Evolutionary conservation across 2,888 invertebrate genomes (phyloP), one percentile per base, ranked within the genome.

Genomic region (Caenorhabditis sp.): DNA sequence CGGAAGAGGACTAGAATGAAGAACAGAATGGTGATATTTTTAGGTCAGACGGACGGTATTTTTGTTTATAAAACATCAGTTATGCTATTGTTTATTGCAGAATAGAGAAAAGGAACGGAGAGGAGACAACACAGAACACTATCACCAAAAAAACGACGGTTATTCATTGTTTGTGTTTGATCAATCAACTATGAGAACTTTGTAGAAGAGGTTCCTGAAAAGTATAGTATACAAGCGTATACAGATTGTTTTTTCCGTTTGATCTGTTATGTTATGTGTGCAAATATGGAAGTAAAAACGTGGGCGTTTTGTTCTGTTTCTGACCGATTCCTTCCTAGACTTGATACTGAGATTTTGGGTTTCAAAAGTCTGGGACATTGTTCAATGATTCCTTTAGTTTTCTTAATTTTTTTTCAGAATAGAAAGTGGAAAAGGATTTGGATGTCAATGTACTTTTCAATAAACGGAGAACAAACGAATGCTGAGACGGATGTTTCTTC

Each of bases 31-130:
- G 32, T 32, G 32, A 9, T 32, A 32, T 32, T 32, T n/a, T 13
- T 13, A 13, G 40, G 40, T 13, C 40, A 47, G 56, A 61, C 40
- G 32, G 56, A 61, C 61, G 61, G 61, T 61, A 44, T 72, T 72
- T 72, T 64, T 72, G 58, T 74, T 74, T 65, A 60, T 67, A 51
- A 53, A 74, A 65, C 74, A 74, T 74, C 65, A 65, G 58, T 40
- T 58, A 58, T 64, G 47, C 72, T 64, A 74, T 74, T 74, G 74
- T 74, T 67, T 65, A 74, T 40, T 44, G 32, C 20, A 64, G 37
- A 24, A 62, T 22, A 28, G 24, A 61, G 61, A 37, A 26, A n/a
- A n/a, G n/a, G n/a, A n/a, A n/a, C n/a, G 47, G 64, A 44, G 62
- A 44, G 18, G 56, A 64, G 64, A 58, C n/a, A 58, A 50, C 72